phyloP scores from a whole-genome alignment of 2,797 vertebrate species.

The Gymnoscopelus microlampas region DNA sequence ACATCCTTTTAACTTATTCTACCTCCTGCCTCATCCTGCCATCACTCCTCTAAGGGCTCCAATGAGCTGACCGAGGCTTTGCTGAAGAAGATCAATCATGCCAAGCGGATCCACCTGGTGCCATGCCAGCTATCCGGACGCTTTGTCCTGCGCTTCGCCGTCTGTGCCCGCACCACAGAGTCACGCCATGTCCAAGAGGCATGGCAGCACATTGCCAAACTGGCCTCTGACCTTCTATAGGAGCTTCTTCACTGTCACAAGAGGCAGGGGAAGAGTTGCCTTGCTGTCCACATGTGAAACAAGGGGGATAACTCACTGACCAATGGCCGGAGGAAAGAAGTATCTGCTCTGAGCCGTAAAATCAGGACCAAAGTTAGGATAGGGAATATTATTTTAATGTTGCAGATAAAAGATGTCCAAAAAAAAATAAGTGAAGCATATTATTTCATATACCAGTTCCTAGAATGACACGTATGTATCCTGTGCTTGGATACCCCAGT shows the following conservation, averaged over 20 bases:
- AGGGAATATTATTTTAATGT: not conserved
- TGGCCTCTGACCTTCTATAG: constrained; percentile 83
- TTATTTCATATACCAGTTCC: not conserved
- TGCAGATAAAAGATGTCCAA: constrained; percentile 43
- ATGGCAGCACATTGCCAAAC: constrained; percentile 88
- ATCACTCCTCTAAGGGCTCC: constrained; percentile 81
- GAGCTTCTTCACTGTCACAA: constrained; percentile 58
- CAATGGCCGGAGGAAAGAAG: not conserved
- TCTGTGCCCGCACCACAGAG: constrained; percentile 86
- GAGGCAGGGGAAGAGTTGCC: not conserved
- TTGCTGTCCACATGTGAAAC: not conserved
- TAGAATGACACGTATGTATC: not conserved
- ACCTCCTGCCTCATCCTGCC: not conserved
- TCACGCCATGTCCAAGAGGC: constrained; percentile 85
- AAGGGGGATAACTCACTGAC: constrained; percentile 6
- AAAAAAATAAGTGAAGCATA: constrained; percentile 33
- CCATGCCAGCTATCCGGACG: constrained; percentile 86
- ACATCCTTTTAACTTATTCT: not conserved
- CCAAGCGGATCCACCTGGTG: constrained; percentile 91
- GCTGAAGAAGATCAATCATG: constrained; percentile 87
- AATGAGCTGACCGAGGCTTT: constrained; percentile 88
- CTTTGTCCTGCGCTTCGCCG: constrained; percentile 91
- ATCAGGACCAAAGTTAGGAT: constrained; percentile 43
- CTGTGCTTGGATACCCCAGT: not conserved
- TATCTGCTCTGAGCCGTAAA: constrained; percentile 4